phyloP scores from a whole-genome alignment of 2,888 invertebrate genomes.

The Pemphredon lugubris region DNA sequence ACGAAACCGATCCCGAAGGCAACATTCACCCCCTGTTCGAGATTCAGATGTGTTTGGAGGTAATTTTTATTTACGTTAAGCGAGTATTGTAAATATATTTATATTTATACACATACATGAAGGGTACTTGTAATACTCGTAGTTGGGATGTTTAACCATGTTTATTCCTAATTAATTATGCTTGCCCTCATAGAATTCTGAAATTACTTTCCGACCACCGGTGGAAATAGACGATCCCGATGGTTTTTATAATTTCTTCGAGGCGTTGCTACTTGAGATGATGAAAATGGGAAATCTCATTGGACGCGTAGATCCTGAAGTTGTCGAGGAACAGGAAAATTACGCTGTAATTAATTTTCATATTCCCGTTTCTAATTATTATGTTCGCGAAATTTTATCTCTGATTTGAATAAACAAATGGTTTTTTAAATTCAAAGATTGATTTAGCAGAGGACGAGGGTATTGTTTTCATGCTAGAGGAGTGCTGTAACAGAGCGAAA shows the following conservation, averaged over 20 bases:
- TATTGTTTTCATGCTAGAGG: constrained; percentile 76
- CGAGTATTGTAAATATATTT: background rate
- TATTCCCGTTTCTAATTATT: background rate
- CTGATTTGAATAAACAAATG: constrained; percentile 18
- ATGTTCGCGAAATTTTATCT: background rate
- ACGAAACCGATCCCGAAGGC: constrained; percentile 84
- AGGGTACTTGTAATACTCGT: too few species aligned
- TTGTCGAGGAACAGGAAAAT: constrained; percentile 63
- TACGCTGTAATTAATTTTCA: constrained; percentile 70
- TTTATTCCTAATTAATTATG: too few species aligned
- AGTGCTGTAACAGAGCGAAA: constrained; percentile 74
- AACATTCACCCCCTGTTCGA: constrained; percentile 88
- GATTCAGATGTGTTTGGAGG: constrained; percentile 87
- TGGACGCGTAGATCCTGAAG: constrained; percentile 82
- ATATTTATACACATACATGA: too few species aligned
- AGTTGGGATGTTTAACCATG: too few species aligned
- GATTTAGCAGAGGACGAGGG: constrained; percentile 74
- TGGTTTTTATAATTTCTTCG: constrained; percentile 87
- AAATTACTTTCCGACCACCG: constrained; percentile 89
- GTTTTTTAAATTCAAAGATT: constrained; percentile 68
- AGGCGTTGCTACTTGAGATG: constrained; percentile 89
- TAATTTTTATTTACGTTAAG: constrained; percentile 71
- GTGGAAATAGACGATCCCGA: constrained; percentile 85
- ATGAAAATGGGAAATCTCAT: constrained; percentile 89
- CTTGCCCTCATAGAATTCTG: too few species aligned